These are phyloP conservation scores for Dendropsophus ebraccatus DNA, from an alignment of 2,113 vertebrate species.

Conservation along the genomic window DNA sequence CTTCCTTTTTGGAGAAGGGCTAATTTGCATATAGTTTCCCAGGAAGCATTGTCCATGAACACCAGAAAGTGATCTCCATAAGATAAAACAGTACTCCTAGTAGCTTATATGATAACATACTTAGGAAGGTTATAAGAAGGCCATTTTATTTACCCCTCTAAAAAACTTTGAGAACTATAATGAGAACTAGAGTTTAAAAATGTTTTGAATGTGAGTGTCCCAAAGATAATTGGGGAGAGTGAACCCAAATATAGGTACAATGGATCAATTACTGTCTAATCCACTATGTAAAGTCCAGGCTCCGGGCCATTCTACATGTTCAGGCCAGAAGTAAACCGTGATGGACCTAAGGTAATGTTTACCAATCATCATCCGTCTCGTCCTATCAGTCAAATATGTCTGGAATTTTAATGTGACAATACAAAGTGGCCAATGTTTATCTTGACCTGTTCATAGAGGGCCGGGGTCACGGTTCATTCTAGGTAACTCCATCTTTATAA, in stretches of 20 bases:
- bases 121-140: neutral
- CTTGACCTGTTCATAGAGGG: neutral
- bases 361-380: neutral
- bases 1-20: too few relatives aligned
- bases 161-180: too few relatives aligned
- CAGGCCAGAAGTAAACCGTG: neutral
- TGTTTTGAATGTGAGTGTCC: too few relatives aligned
- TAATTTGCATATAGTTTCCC: too few relatives aligned
- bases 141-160: too few relatives aligned
- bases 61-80: too few relatives aligned
- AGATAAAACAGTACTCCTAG: too few relatives aligned
- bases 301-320: neutral
- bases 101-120: too few relatives aligned
- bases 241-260: too few relatives aligned
- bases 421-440: neutral
- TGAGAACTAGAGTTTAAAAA: too few relatives aligned
- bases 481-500: neutral
- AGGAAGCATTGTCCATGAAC: too few relatives aligned
- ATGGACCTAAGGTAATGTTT: neutral
- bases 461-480: neutral
- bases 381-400: neutral
- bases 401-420: slow-evolving; percentile 22
- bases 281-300: neutral
- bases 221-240: too few relatives aligned
- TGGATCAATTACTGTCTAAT: neutral